Base-by-base conservation (phyloP, 53 echinoderm and acorn worm genomes). In the Paracentrotus lividus region DNA sequence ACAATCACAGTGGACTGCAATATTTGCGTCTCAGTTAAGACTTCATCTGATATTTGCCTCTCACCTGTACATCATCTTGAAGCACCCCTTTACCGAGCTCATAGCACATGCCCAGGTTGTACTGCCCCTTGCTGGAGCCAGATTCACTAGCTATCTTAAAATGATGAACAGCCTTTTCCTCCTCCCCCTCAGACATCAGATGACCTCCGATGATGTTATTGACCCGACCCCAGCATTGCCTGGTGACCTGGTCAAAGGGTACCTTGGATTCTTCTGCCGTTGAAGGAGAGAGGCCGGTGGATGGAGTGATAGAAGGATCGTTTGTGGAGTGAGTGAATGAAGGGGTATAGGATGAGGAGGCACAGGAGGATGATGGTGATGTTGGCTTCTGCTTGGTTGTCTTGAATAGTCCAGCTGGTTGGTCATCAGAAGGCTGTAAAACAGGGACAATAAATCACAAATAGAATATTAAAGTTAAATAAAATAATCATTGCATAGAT, bases 21-120 rank as follows among this genome's bases (percentile, higher is more conserved):
- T 61, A n/a, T 27, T 9, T 0, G n/a, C n/a, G n/a, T 26, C n/a
- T 61, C 4, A 61, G 0, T 61, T n/a, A 61, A 61, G 23, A 61
- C 14, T n/a, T 26, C 64, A 29, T 26, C 3, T 69, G 40, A 69
- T 12, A 69, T 38, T 69, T 36, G 36, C 69, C 57, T 52, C 77
- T 49, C 18, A 98, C 98, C 97, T 98, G 94, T 36, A 42, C 42
- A 57, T 84, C 42, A 49, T 97, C 95, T 91, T 75, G 91, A 45
- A 72, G 67, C 14, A 98, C 96, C 53, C 98, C 98, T 64, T 77
- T 93, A 47, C 98, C 98, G 32, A 95, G 94, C 40, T 98, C 98
- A 69, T 94, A 96, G 54, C 97, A 98, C 31, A 97, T 94, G 7
- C 94, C 98, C 32, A 98, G 77, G 93, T 98, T 98, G 93, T 93